These are phyloP conservation scores for Noctua pronuba DNA, from an alignment of 2,888 invertebrate genomes.

Conservation along the genomic window DNA sequence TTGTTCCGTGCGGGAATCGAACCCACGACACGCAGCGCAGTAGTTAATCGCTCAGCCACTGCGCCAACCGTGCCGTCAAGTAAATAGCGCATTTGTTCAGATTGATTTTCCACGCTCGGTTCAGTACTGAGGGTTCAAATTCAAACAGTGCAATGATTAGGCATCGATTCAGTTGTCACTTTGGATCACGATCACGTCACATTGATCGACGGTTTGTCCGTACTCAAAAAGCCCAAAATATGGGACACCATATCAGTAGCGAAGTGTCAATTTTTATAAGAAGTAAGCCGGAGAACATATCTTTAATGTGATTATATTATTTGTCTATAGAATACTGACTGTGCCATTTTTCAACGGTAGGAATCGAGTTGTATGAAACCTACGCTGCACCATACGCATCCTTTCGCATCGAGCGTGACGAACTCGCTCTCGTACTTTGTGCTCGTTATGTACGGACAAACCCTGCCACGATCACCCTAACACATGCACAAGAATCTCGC, in stretches of 20 bases:
- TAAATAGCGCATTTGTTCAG: background rate
- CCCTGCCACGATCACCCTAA: background rate
- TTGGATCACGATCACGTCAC: background rate
- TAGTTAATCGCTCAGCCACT: too few relatives aligned
- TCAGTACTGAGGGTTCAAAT: background rate
- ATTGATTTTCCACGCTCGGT: background rate
- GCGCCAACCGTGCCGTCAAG: too few relatives aligned
- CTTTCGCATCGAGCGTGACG: background rate
- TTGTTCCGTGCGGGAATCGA: too few relatives aligned
- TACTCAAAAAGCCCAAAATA: background rate
- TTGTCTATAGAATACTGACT: too few relatives aligned
- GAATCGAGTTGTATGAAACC: too few relatives aligned
- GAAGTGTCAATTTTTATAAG: too few relatives aligned
- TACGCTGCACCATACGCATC: background rate
- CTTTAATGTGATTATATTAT: too few relatives aligned
- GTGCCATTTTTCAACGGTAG: too few relatives aligned
- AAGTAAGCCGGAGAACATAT: too few relatives aligned
- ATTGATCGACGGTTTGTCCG: background rate
- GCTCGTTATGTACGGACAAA: background rate
- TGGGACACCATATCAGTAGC: background rate
- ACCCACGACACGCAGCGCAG: too few relatives aligned
- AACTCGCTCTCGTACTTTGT: background rate
- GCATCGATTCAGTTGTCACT: too few relatives aligned
- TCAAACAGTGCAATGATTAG: background rate
- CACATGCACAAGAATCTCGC: slow-evolving; percentile 3